These are phyloP conservation scores for Rafetus swinhoei DNA, from an alignment of 2,113 vertebrate species.

Conservation along the genomic window DNA sequence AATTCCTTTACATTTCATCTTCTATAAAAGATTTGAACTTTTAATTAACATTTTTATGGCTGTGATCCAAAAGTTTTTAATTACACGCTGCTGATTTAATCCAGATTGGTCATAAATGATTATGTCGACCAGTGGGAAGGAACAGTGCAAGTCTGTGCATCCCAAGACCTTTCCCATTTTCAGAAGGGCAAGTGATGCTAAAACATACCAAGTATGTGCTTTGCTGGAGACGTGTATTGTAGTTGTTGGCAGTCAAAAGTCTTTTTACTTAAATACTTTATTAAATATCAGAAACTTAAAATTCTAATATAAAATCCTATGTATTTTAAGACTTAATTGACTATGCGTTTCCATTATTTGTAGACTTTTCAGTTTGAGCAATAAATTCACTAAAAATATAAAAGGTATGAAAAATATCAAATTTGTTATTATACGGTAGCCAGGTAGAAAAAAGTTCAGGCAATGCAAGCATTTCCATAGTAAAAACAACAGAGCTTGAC, in stretches of 20 bases:
- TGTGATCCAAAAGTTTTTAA: not conserved
- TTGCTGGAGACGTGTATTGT: not conserved
- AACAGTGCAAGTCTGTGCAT: not conserved
- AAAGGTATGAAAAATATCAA: not conserved
- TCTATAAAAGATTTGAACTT: not conserved
- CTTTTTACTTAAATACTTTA: fast-evolving
- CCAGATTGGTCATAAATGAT: not conserved
- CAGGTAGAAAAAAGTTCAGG: not conserved
- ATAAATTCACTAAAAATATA: not conserved
- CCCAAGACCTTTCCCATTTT: not conserved
- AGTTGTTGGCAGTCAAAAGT: not conserved
- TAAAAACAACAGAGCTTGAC: not conserved
- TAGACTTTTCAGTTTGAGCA: not conserved
- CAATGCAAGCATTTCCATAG: not conserved
- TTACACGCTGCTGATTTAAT: not conserved
- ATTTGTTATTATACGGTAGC: not conserved
- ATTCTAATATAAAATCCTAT: not conserved
- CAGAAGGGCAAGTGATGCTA: not conserved
- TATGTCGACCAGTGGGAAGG: not conserved
- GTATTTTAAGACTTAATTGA: not conserved
- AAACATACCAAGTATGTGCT: not conserved
- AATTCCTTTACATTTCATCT: not conserved
- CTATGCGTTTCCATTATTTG: not conserved
- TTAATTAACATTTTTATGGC: not conserved
- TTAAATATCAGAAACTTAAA: not conserved